These are phyloP conservation scores for Siniperca chuatsi DNA, from an alignment of 2,113 vertebrate genomes.

Conservation along the genomic window DNA sequence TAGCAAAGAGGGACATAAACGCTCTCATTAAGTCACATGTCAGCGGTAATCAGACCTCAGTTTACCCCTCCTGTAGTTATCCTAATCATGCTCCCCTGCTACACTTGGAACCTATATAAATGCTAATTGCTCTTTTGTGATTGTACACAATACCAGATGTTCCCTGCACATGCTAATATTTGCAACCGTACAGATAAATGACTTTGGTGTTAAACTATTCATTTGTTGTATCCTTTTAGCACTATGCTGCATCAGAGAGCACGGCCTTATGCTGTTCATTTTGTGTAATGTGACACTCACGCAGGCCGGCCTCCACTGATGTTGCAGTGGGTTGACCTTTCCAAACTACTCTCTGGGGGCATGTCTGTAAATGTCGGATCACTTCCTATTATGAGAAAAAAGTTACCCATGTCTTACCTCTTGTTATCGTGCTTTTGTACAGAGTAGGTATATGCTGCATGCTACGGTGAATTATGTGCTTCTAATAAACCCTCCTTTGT, in stretches of 20 bases:
- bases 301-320: conserved; percentile 40
- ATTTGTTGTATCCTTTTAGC: conserved; percentile 75
- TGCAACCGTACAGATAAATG: conserved; percentile 55
- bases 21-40: conserved; percentile 47
- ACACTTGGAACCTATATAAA: conserved; percentile 69
- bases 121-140: conserved; percentile 80
- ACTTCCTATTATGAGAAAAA: conserved; percentile 70
- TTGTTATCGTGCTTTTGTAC: conserved; percentile 23
- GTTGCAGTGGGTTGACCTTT: conserved; percentile 76
- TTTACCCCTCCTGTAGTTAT: conserved; percentile 50
- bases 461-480: neutral
- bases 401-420: conserved; percentile 47
- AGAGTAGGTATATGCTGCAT: conserved; percentile 5
- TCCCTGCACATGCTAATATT: conserved; percentile 63
- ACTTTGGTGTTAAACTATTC: conserved; percentile 63
- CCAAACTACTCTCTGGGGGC: conserved; percentile 40
- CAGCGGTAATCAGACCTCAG: conserved; percentile 25
- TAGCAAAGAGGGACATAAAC: conserved; percentile 31
- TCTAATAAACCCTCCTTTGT: neutral
- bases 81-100: conserved; percentile 38
- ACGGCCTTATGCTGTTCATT: conserved; percentile 59
- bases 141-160: conserved; percentile 56
- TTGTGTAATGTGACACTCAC: conserved; percentile 54
- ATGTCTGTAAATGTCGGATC: conserved; percentile 70
- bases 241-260: conserved; percentile 43